Conservation (phyloP, 2,113 vertebrate genomes). For the Origma solitaria region DNA sequence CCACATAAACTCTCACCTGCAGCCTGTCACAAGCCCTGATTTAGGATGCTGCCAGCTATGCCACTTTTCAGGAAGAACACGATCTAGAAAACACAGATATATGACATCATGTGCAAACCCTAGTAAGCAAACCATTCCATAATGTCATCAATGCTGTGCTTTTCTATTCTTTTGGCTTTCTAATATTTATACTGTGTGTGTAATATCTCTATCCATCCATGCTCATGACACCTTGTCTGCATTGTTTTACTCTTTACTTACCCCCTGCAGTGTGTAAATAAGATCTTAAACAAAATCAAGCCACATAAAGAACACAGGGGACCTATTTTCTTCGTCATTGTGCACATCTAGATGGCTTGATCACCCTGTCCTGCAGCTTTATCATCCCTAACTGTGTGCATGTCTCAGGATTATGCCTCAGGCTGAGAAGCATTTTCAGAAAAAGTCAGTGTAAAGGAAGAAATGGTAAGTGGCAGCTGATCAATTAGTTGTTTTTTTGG, state of each 20-base stretch:
- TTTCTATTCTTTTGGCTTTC: neutral
- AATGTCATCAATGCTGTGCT: neutral
- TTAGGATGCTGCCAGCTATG: neutral
- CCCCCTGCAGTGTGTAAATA: neutral
- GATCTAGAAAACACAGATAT: neutral
- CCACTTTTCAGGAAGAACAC: neutral
- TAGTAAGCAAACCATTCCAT: neutral
- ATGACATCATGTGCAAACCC: neutral
- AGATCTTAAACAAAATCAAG: neutral
- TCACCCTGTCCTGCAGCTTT: neutral
- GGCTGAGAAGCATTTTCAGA: neutral
- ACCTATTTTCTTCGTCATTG: neutral
- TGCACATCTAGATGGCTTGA: neutral
- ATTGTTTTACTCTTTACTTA: neutral
- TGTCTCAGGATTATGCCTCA: neutral
- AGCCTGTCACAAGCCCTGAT: neutral
- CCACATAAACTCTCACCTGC: neutral
- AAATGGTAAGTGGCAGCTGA: neutral
- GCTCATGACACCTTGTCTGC: neutral
- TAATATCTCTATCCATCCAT: neutral
- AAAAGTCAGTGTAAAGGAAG: neutral
- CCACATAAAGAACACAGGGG: neutral
- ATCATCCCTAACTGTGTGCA: neutral
- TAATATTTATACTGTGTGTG: too few species aligned
- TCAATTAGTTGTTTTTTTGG: neutral